phyloP scores from a whole-genome alignment of 1,140 invertebrate genomes.

The Tetramorium parvispinum region DNA sequence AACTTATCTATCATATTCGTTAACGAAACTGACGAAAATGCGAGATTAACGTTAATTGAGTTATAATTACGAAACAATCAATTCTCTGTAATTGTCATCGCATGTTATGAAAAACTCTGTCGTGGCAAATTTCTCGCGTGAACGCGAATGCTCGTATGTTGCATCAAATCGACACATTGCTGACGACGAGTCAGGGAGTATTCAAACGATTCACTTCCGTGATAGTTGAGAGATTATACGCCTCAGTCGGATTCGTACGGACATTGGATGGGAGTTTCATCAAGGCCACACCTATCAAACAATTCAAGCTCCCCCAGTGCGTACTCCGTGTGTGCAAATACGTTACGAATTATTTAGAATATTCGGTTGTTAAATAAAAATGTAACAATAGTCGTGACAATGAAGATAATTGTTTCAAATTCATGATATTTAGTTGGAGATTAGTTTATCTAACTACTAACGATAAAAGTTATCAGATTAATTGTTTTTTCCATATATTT shows the following conservation, averaged over 20 bases:
- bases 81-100: not conserved
- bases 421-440: not conserved
- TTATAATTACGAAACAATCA: not conserved
- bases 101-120: not conserved
- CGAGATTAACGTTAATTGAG: too few species aligned
- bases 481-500: not conserved
- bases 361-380: slow-evolving; percentile 12
- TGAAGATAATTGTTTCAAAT: not conserved
- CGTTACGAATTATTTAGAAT: slow-evolving; percentile 43
- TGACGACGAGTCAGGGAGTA: slow-evolving; percentile 62
- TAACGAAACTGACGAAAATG: not conserved
- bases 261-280: slow-evolving; percentile 68
- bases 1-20: not conserved
- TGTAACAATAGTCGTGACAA: not conserved
- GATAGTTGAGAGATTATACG: slow-evolving; percentile 57
- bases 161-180: slow-evolving; percentile 11
- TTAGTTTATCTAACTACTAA: not conserved
- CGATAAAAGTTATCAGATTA: not conserved
- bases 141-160: not conserved
- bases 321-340: not conserved
- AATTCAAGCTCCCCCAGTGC: slow-evolving; percentile 26
- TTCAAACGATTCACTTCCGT: slow-evolving; percentile 77
- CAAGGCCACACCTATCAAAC: slow-evolving; percentile 66
- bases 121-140: not conserved
- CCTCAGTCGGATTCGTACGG: slow-evolving; percentile 39